Base-by-base conservation (phyloP, 1,140 invertebrate genomes). In the Phthorimaea operculella region DNA sequence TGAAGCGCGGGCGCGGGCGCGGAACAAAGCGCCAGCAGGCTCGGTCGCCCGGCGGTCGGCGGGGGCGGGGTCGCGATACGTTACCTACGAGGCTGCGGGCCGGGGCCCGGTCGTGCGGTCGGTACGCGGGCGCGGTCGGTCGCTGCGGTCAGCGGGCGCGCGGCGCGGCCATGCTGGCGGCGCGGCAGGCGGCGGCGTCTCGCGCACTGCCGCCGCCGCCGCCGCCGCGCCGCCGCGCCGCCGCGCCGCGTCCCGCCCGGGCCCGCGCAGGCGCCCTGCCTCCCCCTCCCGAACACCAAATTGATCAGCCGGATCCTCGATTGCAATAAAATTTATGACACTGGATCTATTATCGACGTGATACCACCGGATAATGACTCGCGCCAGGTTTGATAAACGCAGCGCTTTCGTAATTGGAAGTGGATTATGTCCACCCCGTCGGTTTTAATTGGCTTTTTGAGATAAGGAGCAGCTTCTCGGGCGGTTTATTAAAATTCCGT, bases 291-390 rank as follows among this genome's bases (percentile, higher is more conserved):
- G 42, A 36, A 57, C 48, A 15, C 57, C 68, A 60, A 70, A 80
- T 80, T 80, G 77, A 80, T 83, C 79, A 80, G 70, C 74, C 71
- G 70, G 70, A 79, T 73, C 72, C 72, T 67, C 73, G 76, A 79
- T 80, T 79, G 71, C 75, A 72, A 81, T 76, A 74, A 79, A 83
- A 83, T 81, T 80, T 81, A 83, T 78, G 75, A 80, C 73, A 76
- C 71, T 68, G 68, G 72, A 76, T 76, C 73, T 74, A 72, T 74
- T 77, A 79, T 79, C 78, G 74, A 78, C 64, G 59, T 62, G 61
- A 73, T 69, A 68, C 60, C 57, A 42, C 33, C 33, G 42, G 52
- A 47, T 59, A 54, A 61, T 60, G 48, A 60, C 56, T 58, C 49
- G 18, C 42, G 28, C 44, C 59, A 48, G 52, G 47, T 45, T 52